Percentiles rank a stretch among this genome's conserved stretches.
Evolutionary conservation across 2,888 invertebrate species (phyloP).

Genomic region (Cybosia mesomella): DNA sequence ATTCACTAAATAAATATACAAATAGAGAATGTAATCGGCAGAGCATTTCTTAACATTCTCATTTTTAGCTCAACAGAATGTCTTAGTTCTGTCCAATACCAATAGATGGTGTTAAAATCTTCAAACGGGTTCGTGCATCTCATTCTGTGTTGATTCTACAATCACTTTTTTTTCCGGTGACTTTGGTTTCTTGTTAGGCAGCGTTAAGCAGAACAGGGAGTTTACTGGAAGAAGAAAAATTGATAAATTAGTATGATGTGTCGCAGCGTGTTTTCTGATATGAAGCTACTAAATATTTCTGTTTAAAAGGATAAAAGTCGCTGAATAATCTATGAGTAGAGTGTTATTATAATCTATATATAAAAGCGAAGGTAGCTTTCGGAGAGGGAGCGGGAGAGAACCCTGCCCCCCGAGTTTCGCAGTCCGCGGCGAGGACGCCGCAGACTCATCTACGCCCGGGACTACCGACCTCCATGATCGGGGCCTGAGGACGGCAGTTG

Average conservation of each 20-base stretch:
- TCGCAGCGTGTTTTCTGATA: neutral
- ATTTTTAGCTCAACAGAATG: slow-evolving; percentile 30
- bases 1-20: slow-evolving; percentile 11
- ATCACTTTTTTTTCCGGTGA: slow-evolving; percentile 53
- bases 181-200: slow-evolving; percentile 68
- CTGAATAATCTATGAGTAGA: too few species aligned
- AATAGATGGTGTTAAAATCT: slow-evolving; percentile 35
- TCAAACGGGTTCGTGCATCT: slow-evolving; percentile 82
- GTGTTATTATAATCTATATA: too few species aligned
- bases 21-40: slow-evolving; percentile 9
- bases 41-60: slow-evolving; percentile 3
- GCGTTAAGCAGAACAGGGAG: slow-evolving; percentile 70
- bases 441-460: too few species aligned
- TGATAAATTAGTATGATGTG: neutral
- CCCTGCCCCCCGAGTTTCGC: too few species aligned
- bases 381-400: too few species aligned
- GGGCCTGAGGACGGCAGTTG: too few species aligned
- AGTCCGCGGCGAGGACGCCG: too few species aligned
- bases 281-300: too few species aligned
- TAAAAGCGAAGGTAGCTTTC: too few species aligned
- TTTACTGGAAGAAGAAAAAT: slow-evolving; percentile 64
- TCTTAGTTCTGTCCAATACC: slow-evolving; percentile 39
- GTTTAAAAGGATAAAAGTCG: too few species aligned
- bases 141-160: slow-evolving; percentile 65
- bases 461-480: too few species aligned